Percentiles rank a stretch among this genome's conserved stretches.
phyloP scores from a whole-genome alignment of 2,113 vertebrate genomes.

The Parus major region DNA sequence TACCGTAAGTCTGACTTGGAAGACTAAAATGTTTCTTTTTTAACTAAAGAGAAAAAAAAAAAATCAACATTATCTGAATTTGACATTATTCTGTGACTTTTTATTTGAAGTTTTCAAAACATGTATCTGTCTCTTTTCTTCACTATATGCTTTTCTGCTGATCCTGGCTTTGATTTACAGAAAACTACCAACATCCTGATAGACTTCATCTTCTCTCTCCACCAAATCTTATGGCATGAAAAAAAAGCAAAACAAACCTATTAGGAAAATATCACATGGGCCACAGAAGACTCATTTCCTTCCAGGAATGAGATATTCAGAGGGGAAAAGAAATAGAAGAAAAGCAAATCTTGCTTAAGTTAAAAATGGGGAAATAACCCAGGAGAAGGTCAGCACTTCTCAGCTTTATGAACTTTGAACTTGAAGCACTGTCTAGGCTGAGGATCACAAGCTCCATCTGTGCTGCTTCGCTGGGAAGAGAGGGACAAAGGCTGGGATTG shows the following conservation, averaged over 20 bases:
- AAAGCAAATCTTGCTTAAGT: conserved; percentile 2
- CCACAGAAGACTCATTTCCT: conserved; percentile 30
- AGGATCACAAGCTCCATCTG: not conserved
- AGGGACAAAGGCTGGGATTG: not conserved
- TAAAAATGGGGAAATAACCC: not conserved
- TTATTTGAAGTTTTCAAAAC: not conserved
- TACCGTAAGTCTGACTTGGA: conserved; percentile 59
- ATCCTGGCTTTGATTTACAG: conserved; percentile 9
- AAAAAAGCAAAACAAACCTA: not conserved
- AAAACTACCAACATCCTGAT: not conserved
- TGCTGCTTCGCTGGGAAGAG: not conserved
- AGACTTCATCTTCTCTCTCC: not conserved
- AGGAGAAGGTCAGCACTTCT: not conserved
- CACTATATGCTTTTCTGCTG: not conserved
- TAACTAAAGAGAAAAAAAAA: not conserved
- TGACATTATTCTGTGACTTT: not conserved
- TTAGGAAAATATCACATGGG: conserved; percentile 11
- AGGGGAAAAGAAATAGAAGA: not conserved
- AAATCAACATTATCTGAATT: conserved; percentile 38
- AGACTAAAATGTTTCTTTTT: conserved; percentile 38
- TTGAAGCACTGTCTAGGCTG: not conserved
- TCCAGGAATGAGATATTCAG: conserved; percentile 5
- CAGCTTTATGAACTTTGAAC: not conserved
- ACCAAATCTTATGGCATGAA: not conserved
- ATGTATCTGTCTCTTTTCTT: not conserved